Conservation (phyloP, 1,140 invertebrate species). For the Thaumetopoea pityocampa region DNA sequence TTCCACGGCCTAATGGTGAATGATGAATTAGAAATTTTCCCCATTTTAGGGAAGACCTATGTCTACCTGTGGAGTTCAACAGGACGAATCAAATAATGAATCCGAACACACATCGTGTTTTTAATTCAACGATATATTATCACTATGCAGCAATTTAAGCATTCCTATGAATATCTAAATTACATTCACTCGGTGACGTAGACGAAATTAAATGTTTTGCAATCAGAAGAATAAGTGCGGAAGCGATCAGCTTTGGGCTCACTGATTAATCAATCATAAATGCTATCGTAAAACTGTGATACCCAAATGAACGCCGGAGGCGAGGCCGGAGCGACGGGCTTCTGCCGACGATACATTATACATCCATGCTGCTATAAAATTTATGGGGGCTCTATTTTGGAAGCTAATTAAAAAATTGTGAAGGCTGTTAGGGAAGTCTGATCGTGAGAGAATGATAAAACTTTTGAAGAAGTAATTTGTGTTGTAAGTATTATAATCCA, state of each 20-base stretch:
- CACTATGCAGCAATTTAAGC: conserved; percentile 12
- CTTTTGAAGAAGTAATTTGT: conserved; percentile 33
- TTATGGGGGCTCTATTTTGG: conserved; percentile 60
- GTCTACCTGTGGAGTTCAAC: not conserved
- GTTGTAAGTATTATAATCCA: conserved; percentile 21
- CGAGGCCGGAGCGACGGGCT: conserved; percentile 14
- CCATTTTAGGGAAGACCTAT: too few species aligned
- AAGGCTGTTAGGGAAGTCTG: conserved; percentile 45
- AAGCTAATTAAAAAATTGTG: conserved; percentile 59
- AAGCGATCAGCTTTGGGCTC: conserved; percentile 35
- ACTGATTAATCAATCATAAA: conserved; percentile 49
- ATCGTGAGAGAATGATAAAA: conserved; percentile 64
- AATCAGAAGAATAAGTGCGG: conserved; percentile 40
- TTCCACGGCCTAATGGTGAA: too few species aligned
- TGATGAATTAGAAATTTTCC: too few species aligned
- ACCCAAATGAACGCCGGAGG: conserved; percentile 35
- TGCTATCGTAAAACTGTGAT: conserved; percentile 40
- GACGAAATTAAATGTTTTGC: conserved; percentile 32
- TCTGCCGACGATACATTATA: conserved; percentile 26
- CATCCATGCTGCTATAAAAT: conserved; percentile 50
- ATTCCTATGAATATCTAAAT: conserved; percentile 17
- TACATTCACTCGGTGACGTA: conserved; percentile 18
- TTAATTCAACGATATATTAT: conserved; percentile 16
- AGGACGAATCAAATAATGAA: conserved; percentile 6
- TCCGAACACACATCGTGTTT: conserved; percentile 4